Conservation (phyloP, 2,113 vertebrate genomes). For the rabbit (Oryctolagus cuniculus) region DNA sequence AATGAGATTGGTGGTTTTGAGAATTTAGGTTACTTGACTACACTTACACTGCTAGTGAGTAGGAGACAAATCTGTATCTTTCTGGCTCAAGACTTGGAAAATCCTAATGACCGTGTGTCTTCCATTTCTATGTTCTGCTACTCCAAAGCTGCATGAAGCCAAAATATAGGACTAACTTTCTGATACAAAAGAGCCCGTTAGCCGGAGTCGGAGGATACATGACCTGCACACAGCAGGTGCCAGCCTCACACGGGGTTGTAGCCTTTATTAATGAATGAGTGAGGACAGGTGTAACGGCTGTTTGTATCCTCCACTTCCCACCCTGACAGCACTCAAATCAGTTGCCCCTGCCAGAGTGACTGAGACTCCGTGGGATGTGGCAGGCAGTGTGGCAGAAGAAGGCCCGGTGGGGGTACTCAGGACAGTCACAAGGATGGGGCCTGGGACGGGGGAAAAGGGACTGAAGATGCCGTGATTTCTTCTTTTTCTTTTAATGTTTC, state of each 20-base stretch:
- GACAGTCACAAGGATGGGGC: background rate
- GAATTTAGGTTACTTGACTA: background rate
- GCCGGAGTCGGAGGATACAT: background rate
- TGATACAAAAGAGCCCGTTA: background rate
- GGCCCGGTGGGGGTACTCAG: rapidly evolving
- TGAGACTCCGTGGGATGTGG: rapidly evolving
- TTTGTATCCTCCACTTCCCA: rapidly evolving
- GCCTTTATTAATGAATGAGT: rapidly evolving
- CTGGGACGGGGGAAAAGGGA: rapidly evolving
- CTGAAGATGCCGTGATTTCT: background rate
- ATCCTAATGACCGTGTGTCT: background rate
- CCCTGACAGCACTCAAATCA: rapidly evolving
- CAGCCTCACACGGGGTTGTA: background rate
- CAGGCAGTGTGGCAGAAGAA: background rate
- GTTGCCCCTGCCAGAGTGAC: background rate
- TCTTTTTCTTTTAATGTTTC: too few species aligned
- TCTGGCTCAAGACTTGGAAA: too few species aligned
- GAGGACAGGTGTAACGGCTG: rapidly evolving
- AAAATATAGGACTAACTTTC: rapidly evolving
- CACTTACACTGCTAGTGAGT: rapidly evolving
- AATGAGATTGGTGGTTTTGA: background rate
- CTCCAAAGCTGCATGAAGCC: background rate
- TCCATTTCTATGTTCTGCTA: rapidly evolving
- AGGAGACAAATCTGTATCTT: background rate
- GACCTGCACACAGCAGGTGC: background rate